These are phyloP conservation scores for Antheraea assamensis DNA, from an alignment of 2,888 invertebrate genomes.

Conservation along the genomic window DNA sequence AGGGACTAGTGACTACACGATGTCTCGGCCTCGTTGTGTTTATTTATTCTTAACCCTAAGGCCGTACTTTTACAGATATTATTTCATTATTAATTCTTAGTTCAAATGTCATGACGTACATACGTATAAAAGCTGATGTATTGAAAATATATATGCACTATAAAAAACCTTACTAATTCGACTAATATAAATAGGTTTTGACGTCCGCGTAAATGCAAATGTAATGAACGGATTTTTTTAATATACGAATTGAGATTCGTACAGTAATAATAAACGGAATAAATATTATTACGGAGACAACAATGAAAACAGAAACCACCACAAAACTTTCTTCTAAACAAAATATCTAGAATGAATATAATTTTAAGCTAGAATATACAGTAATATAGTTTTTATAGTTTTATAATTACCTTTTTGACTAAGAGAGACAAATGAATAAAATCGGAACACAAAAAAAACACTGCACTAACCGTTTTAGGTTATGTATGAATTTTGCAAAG, in stretches of 20 bases:
- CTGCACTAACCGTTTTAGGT: conserved; percentile 48
- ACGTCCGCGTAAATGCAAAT: neutral
- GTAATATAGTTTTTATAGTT: neutral
- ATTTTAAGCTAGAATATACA: neutral
- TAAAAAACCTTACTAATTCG: neutral
- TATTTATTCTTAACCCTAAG: conserved; percentile 11
- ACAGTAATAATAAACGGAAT: neutral
- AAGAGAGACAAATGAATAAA: conserved; percentile 9
- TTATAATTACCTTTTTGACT: neutral
- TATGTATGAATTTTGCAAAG: conserved; percentile 40
- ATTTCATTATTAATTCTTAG: neutral
- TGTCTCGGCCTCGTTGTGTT: conserved; percentile 21
- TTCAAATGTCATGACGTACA: neutral
- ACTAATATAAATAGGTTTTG: neutral
- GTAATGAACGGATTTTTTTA: neutral
- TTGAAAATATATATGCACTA: neutral
- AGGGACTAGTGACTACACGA: conserved; percentile 8
- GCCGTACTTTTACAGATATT: neutral
- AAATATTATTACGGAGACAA: neutral
- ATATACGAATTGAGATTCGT: no score
- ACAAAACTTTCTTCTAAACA: neutral
- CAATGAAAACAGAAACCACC: neutral
- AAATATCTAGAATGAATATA: neutral
- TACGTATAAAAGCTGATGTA: neutral
- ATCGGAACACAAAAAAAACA: conserved; percentile 45